Base-by-base conservation (phyloP, 2,113 vertebrate genomes). In the Acanthochromis polyacanthus region DNA sequence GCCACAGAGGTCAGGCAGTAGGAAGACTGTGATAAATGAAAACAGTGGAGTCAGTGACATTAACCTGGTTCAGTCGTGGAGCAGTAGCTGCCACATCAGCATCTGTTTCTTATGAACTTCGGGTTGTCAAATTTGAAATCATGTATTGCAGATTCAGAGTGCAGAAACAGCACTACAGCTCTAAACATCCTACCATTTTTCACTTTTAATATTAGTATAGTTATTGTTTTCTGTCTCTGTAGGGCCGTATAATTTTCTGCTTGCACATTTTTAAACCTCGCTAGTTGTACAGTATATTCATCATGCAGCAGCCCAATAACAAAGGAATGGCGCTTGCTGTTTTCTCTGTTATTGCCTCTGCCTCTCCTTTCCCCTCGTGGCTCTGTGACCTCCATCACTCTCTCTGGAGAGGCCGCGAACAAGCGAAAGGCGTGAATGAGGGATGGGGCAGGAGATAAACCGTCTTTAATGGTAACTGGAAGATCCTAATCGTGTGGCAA, bases 401-500 rank as follows among this genome's bases (percentile, higher is more conserved):
- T 73, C 88, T 79, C 74, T 48, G 46, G 80, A 77, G 83, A 80
- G 75, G 63, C 62, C 28, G 62, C 52, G 52, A 83, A 56, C 70
- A 62, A 77, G 82, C n/a, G 1, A 71, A 80, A 86, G 65, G 23
- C 43, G 56, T 58, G 78, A 81, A 82, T 70, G 71, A 74, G 83
- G 63, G 80, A 74, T 63, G 71, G 72, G 40, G 52, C 70, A 30
- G 65, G 51, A 89, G 89, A 94, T 91, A 91, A 89, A 88, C 38
- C 48, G 62, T 60, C 80, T 93, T 91, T 91, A 93, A 89, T 85
- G 88, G 80, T 88, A 91, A 93, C 87, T 80, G 76, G 66, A 73
- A 93, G 91, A 92, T 94, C 79, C 59, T 78, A 85, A 93, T 92
- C 89, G 52, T 22, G 73, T 81, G 86, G 82, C 66, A 77, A 91